Conservation (phyloP, 1,140 invertebrate species). For the Caerostris extrusa region DNA sequence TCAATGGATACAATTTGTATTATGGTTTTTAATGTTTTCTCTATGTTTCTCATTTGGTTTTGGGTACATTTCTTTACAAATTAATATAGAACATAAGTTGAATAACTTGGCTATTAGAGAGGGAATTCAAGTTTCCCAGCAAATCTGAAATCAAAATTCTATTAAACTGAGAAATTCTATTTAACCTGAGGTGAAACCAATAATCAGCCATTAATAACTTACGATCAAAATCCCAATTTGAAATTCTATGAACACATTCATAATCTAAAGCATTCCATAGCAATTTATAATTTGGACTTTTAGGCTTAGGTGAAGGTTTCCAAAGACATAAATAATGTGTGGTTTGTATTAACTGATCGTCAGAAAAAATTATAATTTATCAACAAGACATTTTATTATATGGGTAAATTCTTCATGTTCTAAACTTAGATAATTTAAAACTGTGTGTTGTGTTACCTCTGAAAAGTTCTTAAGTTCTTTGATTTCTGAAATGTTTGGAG, state of each 20-base stretch:
- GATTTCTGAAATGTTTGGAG: not conserved
- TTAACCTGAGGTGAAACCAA: conserved; percentile 67
- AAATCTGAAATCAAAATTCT: not conserved
- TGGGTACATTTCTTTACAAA: conserved; percentile 45
- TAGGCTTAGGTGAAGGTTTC: conserved; percentile 26
- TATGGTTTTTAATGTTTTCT: not conserved
- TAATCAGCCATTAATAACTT: conserved; percentile 66
- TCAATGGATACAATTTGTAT: conserved; percentile 21
- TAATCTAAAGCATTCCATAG: conserved; percentile 70
- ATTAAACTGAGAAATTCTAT: conserved; percentile 62
- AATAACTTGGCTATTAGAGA: conserved; percentile 38
- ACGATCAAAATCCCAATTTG: conserved; percentile 14
- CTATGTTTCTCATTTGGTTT: not conserved
- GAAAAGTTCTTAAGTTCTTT: conserved; percentile 2
- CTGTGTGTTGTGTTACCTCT: conserved; percentile 6
- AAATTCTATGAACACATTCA: conserved; percentile 50
- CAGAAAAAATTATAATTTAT: not conserved
- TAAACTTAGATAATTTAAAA: conserved; percentile 35
- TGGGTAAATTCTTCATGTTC: conserved; percentile 24
- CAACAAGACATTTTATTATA: not conserved
- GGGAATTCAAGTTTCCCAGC: not conserved
- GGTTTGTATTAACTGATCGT: conserved; percentile 27
- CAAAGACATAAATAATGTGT: conserved; percentile 68
- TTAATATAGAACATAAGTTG: conserved; percentile 72
- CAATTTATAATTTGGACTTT: conserved; percentile 48